A percentile compares a stretch with the other conserved stretches of the same genome.
phyloP scores from a whole-genome alignment of 2,888 invertebrate genomes.

The Diarsia brunnea region DNA sequence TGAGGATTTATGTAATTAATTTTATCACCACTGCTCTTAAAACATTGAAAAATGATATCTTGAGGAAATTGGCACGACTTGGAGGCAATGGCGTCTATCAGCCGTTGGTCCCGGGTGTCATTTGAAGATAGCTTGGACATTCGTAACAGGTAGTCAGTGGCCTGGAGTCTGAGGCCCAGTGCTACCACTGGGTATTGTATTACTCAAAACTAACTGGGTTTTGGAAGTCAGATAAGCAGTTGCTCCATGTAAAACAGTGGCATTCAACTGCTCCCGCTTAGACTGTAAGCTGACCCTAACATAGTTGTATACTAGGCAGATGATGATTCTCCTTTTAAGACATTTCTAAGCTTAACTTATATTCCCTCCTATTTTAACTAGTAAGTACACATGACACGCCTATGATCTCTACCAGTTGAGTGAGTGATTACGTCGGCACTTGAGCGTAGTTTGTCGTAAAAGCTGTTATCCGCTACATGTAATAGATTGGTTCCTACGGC shows the following conservation, averaged over 20 bases:
- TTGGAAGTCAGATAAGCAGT: too few species aligned
- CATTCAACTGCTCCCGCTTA: too few species aligned
- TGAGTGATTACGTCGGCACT: constrained; percentile 25
- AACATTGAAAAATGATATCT: background rate
- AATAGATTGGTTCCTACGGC: constrained; percentile 23
- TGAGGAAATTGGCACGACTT: background rate
- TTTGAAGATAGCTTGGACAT: too few species aligned
- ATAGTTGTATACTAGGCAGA: too few species aligned
- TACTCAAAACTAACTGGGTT: too few species aligned
- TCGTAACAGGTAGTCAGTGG: too few species aligned
- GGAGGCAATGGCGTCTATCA: too few species aligned
- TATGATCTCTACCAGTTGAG: background rate
- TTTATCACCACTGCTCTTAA: background rate
- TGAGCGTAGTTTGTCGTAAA: constrained; percentile 26
- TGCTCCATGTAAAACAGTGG: too few species aligned
- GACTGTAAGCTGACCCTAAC: too few species aligned
- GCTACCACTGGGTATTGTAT: too few species aligned
- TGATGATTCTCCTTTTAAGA: background rate
- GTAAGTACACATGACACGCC: background rate
- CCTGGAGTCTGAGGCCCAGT: too few species aligned
- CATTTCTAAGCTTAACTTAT: background rate
- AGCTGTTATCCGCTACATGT: constrained; percentile 29
- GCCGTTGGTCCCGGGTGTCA: too few species aligned
- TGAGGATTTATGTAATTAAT: background rate
- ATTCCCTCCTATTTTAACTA: background rate